Percentiles rank a stretch among this genome's conserved stretches.
phyloP scores from a whole-genome alignment of 1,140 invertebrate species.

The Cyclargus thomasi region DNA sequence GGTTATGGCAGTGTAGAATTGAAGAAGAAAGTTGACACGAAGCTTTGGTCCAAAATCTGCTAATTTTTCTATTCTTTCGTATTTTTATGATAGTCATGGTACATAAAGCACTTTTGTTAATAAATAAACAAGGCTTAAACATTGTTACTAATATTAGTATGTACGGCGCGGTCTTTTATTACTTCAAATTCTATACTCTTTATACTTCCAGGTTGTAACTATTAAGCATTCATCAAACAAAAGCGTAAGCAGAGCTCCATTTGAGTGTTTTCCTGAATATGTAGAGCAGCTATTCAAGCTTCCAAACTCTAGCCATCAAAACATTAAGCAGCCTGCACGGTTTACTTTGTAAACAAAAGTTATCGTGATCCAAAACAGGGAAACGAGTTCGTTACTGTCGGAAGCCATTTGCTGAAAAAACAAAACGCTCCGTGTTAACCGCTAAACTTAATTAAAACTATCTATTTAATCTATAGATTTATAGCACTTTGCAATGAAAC shows the following conservation, averaged over 20 bases:
- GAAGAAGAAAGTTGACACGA: no score
- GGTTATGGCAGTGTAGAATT: no score
- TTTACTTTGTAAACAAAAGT: constrained; percentile 1
- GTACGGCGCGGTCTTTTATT: no score
- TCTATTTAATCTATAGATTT: background rate
- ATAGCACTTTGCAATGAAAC: background rate
- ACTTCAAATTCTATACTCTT: background rate
- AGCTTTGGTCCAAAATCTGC: no score
- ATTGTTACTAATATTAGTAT: no score
- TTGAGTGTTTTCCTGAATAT: background rate
- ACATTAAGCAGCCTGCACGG: background rate
- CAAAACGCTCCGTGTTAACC: background rate
- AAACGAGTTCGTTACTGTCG: constrained; percentile 9
- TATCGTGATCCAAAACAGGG: constrained; percentile 5
- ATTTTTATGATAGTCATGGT: no score
- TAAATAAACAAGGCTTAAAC: no score
- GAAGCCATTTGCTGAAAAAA: constrained; percentile 12
- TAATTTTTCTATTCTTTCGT: no score
- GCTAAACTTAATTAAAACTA: constrained; percentile 5
- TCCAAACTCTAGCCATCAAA: background rate
- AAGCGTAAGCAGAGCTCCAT: background rate
- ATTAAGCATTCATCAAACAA: background rate
- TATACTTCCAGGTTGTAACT: background rate
- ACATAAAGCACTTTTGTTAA: no score
- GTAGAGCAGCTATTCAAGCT: background rate